phyloP scores from a whole-genome alignment of 2,888 invertebrate genomes.

The Stenichneumon culpator region DNA sequence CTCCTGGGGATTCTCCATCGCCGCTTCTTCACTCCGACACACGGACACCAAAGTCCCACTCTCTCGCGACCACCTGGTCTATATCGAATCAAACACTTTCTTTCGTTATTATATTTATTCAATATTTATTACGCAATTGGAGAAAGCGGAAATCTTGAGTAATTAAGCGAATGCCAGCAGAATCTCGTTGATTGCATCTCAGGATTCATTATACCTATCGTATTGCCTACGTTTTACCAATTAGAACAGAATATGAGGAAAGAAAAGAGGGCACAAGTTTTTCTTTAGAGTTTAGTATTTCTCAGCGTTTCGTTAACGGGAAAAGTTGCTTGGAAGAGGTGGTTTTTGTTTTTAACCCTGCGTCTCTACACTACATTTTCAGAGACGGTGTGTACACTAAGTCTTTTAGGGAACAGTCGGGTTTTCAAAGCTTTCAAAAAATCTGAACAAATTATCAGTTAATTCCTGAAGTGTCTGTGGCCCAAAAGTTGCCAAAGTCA shows the following conservation, averaged over 20 bases:
- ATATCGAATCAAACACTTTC: background rate
- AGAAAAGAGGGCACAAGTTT: background rate
- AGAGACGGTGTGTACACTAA: too few relatives aligned
- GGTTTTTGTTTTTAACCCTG: too few relatives aligned
- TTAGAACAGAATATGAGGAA: background rate
- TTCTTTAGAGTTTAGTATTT: background rate
- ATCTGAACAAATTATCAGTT: too few relatives aligned
- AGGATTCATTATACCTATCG: background rate
- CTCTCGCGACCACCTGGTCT: background rate
- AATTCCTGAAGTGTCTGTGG: too few relatives aligned
- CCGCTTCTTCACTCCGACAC: constrained; percentile 15
- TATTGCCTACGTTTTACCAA: too few relatives aligned
- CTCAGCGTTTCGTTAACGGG: background rate
- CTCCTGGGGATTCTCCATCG: constrained; percentile 15
- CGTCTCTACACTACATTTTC: too few relatives aligned
- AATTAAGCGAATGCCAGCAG: background rate
- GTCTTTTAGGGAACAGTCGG: too few relatives aligned
- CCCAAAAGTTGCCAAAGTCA: too few relatives aligned
- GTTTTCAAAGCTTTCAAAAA: too few relatives aligned
- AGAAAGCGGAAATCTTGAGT: background rate
- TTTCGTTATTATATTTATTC: background rate
- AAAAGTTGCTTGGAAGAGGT: too few relatives aligned
- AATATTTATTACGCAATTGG: background rate
- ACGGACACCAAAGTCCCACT: background rate
- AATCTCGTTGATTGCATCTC: background rate